phyloP scores from a whole-genome alignment of 1,140 invertebrate species.

The Drosophila novamexicana region DNA sequence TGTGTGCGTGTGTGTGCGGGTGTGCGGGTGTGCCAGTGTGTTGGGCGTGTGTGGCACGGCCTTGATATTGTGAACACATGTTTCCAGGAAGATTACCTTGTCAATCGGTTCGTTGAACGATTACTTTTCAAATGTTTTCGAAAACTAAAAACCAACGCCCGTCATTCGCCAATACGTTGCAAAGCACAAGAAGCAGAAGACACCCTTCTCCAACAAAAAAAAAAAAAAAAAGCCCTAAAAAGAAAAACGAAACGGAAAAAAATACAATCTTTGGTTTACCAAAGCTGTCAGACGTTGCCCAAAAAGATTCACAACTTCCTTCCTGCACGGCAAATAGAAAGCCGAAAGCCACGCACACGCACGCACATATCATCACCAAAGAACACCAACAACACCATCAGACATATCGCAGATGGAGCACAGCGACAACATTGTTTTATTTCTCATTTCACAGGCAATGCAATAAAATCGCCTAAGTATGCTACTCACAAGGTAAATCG shows the following conservation, averaged over 20 bases:
- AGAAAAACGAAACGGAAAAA: conserved; percentile 1
- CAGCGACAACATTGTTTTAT: conserved; percentile 77
- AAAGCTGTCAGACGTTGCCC: conserved; percentile 60
- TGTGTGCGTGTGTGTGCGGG: conserved; percentile 1
- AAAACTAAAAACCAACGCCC: conserved; percentile 50
- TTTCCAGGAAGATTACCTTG: conserved; percentile 73
- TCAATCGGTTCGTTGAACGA: conserved; percentile 79
- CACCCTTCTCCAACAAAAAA: conserved; percentile 1
- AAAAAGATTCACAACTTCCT: conserved; percentile 76
- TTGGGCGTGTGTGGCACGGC: conserved; percentile 36
- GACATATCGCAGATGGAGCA: conserved; percentile 35
- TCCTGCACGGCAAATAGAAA: conserved; percentile 60
- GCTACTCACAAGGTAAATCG: conserved; percentile 64
- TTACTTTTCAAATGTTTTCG: conserved; percentile 64
- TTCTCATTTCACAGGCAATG: conserved; percentile 72
- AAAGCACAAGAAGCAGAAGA: conserved; percentile 25
- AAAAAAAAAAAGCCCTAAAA: conserved; percentile 18
- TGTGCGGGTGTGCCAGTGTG: conserved; percentile 2
- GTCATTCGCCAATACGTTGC: background rate
- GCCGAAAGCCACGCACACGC: conserved; percentile 8
- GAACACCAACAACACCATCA: conserved; percentile 12
- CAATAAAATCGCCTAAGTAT: conserved; percentile 70
- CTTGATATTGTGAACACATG: conserved; percentile 77
- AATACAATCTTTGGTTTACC: conserved; percentile 55
- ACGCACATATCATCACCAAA: background rate